A percentile compares a stretch with the other conserved stretches of the same genome.
Conservation (phyloP, 2,888 invertebrate species). For the Epicampocera succincta region DNA sequence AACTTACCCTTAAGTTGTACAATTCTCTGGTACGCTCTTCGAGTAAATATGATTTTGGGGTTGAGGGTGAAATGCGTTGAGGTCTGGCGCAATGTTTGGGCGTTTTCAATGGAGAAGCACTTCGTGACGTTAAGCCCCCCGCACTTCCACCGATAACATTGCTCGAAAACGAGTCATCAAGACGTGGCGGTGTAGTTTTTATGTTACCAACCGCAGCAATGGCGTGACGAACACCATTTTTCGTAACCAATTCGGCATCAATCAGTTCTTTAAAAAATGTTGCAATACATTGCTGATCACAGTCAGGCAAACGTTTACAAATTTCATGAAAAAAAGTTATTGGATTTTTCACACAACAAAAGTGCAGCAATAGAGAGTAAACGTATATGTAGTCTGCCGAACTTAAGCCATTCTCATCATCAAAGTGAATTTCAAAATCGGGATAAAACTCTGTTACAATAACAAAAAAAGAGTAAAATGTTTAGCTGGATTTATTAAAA, state of each 20-base stretch:
- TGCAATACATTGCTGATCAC: slow-evolving; percentile 75
- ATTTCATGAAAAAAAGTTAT: slow-evolving; percentile 76
- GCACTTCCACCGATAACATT: slow-evolving; percentile 39
- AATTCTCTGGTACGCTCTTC: slow-evolving; percentile 78
- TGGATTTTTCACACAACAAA: slow-evolving; percentile 77
- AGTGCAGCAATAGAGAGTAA: slow-evolving; percentile 79
- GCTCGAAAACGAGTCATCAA: slow-evolving; percentile 62
- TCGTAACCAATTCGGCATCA: slow-evolving; percentile 71
- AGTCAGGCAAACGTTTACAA: slow-evolving; percentile 76
- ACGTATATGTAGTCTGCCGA: slow-evolving; percentile 77
- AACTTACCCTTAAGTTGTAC: slow-evolving; percentile 75
- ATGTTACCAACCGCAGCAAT: slow-evolving; percentile 72
- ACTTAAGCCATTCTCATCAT: slow-evolving; percentile 73
- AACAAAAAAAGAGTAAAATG: background rate
- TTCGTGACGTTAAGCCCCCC: slow-evolving; percentile 29
- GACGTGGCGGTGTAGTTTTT: slow-evolving; percentile 57
- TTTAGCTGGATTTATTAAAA: background rate
- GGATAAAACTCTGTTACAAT: slow-evolving; percentile 76
- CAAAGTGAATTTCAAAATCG: slow-evolving; percentile 73
- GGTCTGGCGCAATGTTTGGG: slow-evolving; percentile 67
- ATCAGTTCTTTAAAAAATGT: slow-evolving; percentile 76
- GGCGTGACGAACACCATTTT: slow-evolving; percentile 73
- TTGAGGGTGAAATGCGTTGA: slow-evolving; percentile 74
- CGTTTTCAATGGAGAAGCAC: slow-evolving; percentile 72
- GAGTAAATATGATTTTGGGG: slow-evolving; percentile 77